Base-by-base conservation (phyloP, 2,888 invertebrate species). In the Cerastis leucographa region DNA sequence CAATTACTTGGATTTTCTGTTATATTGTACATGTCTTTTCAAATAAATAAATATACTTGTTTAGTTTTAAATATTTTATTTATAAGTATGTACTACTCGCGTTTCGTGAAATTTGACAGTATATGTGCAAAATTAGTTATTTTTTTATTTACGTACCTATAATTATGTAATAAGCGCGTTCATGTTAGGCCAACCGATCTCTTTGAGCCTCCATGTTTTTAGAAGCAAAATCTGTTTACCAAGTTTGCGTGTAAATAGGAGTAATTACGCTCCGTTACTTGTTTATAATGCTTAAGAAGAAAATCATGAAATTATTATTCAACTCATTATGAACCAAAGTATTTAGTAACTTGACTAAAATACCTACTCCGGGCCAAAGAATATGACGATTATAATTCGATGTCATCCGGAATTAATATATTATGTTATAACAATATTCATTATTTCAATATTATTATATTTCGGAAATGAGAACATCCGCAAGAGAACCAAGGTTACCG, bases 191-290 rank as follows among this genome's bases (percentile, higher is more conserved):
- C 40, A 6, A 62, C 51, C 22, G 25, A 49, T 6, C 6, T 7
- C 51, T 69, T 65, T 56, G 14, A 59, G 8, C 54, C 3, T 51
- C 51, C 1, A 44, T 40, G 51, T 76, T 68, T 51, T 76, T 22
- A 17, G 14, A 56, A 62, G 11, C n/a, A 49, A 76, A 70, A 68
- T 40, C 29, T 74, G 40, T 76, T 76, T 29, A 67, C n/a, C n/a
- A 81, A 76, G 54, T 76, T 76, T 69, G 25, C 25, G 71, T 72
- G 59, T 66, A 62, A 61, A 76, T 65, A 54, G 1, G 4, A 81
- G 49, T 82, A 72, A 82, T 77, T 49, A 72, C 46, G 61, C 82
- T 62, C 19, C 46, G 19, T 69, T 78, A 66, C 40, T 19, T 66
- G 22, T 61, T 46, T 29, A 59, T 40, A 44, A 71, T 46, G 17